These are phyloP conservation scores for Heterohyrax brucei DNA, from an alignment of 2,797 vertebrate genomes.

Conservation along the genomic window DNA sequence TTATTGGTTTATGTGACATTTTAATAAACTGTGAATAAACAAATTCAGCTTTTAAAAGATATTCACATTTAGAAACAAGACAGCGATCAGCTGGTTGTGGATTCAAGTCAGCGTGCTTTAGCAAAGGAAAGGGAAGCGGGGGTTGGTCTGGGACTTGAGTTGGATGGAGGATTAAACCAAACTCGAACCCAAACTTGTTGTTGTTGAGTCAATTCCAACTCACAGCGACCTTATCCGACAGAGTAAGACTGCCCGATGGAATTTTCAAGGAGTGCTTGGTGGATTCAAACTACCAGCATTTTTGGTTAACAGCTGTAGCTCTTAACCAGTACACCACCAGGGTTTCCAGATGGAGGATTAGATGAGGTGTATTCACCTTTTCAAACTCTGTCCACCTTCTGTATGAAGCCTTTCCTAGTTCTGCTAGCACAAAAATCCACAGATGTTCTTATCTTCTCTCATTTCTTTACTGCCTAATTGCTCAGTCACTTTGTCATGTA, in stretches of 20 bases:
- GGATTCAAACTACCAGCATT: too few relatives aligned
- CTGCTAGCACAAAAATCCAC: too few relatives aligned
- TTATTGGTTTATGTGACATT: background rate
- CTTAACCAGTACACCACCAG: too few relatives aligned
- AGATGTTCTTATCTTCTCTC: background rate
- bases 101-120: background rate
- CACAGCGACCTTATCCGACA: too few relatives aligned
- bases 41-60: background rate
- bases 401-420: background rate
- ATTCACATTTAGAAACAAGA: conserved; percentile 33
- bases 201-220: too few relatives aligned
- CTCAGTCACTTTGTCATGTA: background rate
- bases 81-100: background rate
- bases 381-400: background rate
- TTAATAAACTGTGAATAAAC: background rate
- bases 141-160: background rate
- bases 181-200: too few relatives aligned
- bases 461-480: background rate
- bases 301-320: too few relatives aligned
- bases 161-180: too few relatives aligned
- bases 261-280: too few relatives aligned
- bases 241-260: too few relatives aligned
- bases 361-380: background rate
- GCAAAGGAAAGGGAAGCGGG: background rate
- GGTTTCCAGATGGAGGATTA: background rate